Percentiles rank a stretch among this genome's conserved stretches.
Evolutionary conservation across 2,888 invertebrate genomes (phyloP).

Genomic region (Hecatera dysodea): DNA sequence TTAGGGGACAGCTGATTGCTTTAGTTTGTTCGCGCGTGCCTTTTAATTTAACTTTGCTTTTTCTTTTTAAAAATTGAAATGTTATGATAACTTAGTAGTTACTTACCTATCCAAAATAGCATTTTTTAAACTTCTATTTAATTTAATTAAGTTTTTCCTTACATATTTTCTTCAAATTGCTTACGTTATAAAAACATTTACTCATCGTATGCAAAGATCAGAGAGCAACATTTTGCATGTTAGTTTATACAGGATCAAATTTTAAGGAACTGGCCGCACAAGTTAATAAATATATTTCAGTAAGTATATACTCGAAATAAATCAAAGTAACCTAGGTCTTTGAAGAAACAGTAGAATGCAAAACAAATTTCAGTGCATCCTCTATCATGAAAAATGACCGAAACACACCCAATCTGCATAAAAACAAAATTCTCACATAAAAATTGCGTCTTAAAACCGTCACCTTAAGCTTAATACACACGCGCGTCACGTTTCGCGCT

Average conservation of each 20-base stretch:
- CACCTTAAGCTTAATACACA: conserved; percentile 88
- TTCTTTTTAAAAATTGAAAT: conserved; percentile 1
- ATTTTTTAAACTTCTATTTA: neutral
- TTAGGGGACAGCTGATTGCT: conserved; percentile 66
- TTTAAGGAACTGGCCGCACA: neutral
- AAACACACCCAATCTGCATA: conserved; percentile 60
- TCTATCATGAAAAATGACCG: conserved; percentile 42
- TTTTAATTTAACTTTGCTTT: conserved; percentile 68
- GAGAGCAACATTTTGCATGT: no score
- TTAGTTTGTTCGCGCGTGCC: conserved; percentile 68
- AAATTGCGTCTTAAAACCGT: conserved; percentile 73
- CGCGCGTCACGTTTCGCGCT: conserved; percentile 88
- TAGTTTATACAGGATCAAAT: neutral
- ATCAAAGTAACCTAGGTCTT: neutral
- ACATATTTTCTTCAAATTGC: no score
- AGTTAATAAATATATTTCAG: neutral
- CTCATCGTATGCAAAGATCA: neutral
- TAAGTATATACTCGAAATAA: neutral
- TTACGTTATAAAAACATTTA: no score
- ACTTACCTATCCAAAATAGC: neutral
- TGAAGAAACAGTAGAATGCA: neutral
- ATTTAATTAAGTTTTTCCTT: no score
- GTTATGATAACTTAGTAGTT: no score
- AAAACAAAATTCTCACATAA: conserved; percentile 64
- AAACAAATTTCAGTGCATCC: neutral